phyloP scores from a whole-genome alignment of 2,113 vertebrate genomes.

The Aleadryas rufinucha region DNA sequence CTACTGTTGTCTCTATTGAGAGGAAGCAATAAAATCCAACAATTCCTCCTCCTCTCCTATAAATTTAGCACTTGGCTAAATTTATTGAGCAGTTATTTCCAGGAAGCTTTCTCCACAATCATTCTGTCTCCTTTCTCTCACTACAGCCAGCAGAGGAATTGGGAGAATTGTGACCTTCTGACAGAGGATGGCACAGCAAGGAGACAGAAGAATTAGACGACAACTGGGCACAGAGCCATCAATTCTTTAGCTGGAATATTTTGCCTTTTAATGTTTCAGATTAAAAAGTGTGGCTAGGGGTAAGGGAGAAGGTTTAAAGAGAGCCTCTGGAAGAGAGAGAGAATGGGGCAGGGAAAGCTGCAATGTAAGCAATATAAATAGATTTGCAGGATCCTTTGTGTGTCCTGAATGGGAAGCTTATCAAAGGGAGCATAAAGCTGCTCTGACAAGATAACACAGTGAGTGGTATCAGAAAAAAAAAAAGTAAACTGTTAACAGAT shows the following conservation, averaged over 20 bases:
- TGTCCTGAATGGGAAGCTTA: not conserved
- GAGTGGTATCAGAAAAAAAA: not conserved
- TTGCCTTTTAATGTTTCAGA: not conserved
- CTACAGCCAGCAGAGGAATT: not conserved
- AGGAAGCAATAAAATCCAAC: not conserved
- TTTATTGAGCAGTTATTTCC: not conserved
- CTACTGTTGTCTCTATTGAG: not conserved
- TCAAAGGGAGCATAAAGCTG: not conserved
- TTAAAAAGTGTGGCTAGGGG: not conserved
- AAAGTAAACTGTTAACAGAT: not conserved
- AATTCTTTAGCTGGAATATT: not conserved
- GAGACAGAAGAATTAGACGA: not conserved
- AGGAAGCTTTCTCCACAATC: not conserved
- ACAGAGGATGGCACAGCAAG: not conserved
- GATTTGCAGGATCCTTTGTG: not conserved
- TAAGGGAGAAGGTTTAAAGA: not conserved
- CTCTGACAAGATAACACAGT: not conserved
- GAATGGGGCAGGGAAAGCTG: not conserved
- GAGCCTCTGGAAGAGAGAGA: not conserved
- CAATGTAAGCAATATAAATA: not conserved
- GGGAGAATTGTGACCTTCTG: not conserved
- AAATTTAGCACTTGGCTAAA: not conserved
- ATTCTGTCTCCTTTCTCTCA: not conserved
- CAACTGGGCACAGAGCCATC: not conserved
- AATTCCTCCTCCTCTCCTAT: not conserved